phyloP scores from a whole-genome alignment of 2,888 invertebrate species.

The Panopea generosa region DNA sequence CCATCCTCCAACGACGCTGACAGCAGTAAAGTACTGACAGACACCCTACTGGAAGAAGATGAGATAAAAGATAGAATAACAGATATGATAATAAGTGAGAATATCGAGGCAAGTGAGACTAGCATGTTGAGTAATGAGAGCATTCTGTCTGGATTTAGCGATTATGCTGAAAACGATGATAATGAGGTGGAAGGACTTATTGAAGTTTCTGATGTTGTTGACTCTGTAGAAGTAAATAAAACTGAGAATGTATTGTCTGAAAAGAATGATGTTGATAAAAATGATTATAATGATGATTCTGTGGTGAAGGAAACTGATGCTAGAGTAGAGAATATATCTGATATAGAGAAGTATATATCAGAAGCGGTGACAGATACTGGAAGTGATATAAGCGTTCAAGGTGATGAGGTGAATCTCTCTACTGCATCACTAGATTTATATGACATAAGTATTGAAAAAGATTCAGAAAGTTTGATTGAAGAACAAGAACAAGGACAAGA shows the following conservation, averaged over 20 bases:
- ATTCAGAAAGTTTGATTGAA: constrained; percentile 42
- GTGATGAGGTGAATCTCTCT: too few relatives aligned
- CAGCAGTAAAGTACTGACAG: neutral
- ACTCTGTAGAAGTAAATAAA: neutral
- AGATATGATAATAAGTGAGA: constrained; percentile 9
- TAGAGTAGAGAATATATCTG: constrained; percentile 1
- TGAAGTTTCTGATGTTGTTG: neutral
- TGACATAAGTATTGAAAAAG: constrained; percentile 32
- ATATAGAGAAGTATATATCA: neutral
- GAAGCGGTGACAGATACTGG: neutral
- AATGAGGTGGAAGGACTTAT: too few relatives aligned
- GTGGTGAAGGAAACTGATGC: constrained; percentile 16
- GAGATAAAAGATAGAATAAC: neutral
- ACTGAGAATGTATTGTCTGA: neutral
- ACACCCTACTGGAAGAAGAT: constrained; percentile 14
- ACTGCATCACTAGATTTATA: neutral
- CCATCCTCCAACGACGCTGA: too few relatives aligned
- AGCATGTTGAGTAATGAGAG: too few relatives aligned
- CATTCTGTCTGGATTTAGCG: too few relatives aligned
- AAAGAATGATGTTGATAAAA: neutral
- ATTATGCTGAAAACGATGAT: too few relatives aligned
- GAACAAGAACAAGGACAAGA: constrained; percentile 6
- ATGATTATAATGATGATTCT: neutral
- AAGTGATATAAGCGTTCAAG: too few relatives aligned
- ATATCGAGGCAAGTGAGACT: constrained; percentile 6